Percentiles rank a stretch among this genome's conserved stretches.
phyloP scores from a whole-genome alignment of 2,888 invertebrate genomes.

The Temnothorax unifasciatus region DNA sequence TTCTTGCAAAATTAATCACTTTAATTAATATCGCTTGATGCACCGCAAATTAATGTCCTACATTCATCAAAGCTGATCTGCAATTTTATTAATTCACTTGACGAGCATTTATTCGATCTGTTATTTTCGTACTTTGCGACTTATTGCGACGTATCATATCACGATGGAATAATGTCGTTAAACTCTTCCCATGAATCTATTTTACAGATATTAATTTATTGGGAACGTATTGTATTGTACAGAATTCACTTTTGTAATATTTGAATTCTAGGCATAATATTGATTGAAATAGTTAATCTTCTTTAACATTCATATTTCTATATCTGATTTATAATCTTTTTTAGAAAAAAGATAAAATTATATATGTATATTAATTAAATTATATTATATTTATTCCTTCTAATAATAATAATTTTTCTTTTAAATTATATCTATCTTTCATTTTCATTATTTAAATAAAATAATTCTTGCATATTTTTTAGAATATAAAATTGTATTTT shows the following conservation, averaged over 20 bases:
- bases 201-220: neutral
- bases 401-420: neutral
- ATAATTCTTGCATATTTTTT: neutral
- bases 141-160: neutral
- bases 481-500: slow-evolving; percentile 8
- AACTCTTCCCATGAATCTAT: neutral
- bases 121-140: slow-evolving; percentile 29
- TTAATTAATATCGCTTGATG: slow-evolving; percentile 57
- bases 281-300: neutral
- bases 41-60: slow-evolving; percentile 48
- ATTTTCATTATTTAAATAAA: neutral
- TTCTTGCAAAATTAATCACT: slow-evolving; percentile 60
- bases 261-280: neutral
- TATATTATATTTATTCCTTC: neutral
- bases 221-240: neutral
- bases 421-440: neutral
- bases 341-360: neutral
- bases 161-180: neutral
- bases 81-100: slow-evolving; percentile 26
- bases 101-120: neutral
- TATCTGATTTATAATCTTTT: neutral
- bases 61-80: neutral
- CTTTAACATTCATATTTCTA: neutral
- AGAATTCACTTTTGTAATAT: neutral
- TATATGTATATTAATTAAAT: neutral